Conservation (phyloP, 1,140 invertebrate species). For the Lepidurus couesii region DNA sequence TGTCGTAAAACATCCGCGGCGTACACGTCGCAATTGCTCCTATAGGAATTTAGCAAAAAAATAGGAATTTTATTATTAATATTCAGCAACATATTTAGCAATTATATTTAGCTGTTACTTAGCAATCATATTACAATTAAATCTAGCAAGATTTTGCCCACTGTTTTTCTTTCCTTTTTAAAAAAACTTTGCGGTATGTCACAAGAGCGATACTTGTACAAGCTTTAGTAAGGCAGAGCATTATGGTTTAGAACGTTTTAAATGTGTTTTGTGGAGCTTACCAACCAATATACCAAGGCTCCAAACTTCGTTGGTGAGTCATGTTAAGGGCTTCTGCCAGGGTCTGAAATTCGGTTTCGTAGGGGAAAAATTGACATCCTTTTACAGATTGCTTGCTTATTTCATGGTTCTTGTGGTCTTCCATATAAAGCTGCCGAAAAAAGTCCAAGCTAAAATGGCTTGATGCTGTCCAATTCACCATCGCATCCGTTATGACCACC, state of each 20-base stretch:
- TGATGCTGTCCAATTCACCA: constrained; percentile 67
- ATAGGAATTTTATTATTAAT: constrained; percentile 1
- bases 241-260: no score
- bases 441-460: constrained; percentile 65
- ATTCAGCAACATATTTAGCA: neutral
- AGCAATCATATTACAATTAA: no score
- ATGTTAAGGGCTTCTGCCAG: constrained; percentile 73
- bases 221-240: no score
- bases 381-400: constrained; percentile 46
- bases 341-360: constrained; percentile 73
- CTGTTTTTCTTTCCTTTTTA: no score
- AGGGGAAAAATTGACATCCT: constrained; percentile 86
- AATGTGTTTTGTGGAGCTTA: constrained; percentile 48
- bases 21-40: constrained; percentile 83
- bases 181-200: no score
- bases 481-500: constrained; percentile 76
- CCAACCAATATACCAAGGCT: constrained; percentile 87
- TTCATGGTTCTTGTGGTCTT: constrained; percentile 39
- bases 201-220: no score
- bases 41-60: constrained; percentile 44
- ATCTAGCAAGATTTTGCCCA: no score
- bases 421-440: constrained; percentile 67
- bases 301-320: constrained; percentile 56
- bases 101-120: constrained; percentile 5
- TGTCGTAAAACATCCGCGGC: constrained; percentile 65